A percentile compares a stretch with the other conserved stretches of the same genome.
Evolutionary conservation across 2,888 invertebrate species (phyloP).

Genomic region (Rhagium mordax): DNA sequence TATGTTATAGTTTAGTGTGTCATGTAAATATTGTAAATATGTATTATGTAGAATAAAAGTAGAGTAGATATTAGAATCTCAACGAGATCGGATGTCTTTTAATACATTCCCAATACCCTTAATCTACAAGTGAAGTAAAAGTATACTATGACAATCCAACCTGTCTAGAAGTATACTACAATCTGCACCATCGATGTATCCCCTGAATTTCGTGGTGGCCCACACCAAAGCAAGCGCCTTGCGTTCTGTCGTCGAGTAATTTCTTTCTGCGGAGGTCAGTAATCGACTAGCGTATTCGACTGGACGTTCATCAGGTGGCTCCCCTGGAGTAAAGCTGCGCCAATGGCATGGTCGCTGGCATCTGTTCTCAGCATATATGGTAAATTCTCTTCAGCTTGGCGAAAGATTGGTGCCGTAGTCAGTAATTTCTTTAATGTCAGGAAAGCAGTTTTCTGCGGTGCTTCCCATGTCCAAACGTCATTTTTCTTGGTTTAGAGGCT

Average conservation of each 20-base stretch:
- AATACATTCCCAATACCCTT: too few relatives aligned
- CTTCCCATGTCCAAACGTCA: slow-evolving; percentile 28
- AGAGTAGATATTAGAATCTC: too few relatives aligned
- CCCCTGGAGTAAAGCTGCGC: slow-evolving; percentile 41
- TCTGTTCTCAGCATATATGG: slow-evolving; percentile 44
- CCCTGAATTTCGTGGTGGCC: slow-evolving; percentile 60
- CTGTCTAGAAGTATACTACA: too few relatives aligned
- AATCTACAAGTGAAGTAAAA: too few relatives aligned
- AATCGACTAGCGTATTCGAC: slow-evolving; percentile 42
- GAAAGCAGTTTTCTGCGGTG: slow-evolving; percentile 27
- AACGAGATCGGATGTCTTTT: too few relatives aligned
- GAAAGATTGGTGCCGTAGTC: slow-evolving; percentile 27
- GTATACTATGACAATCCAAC: too few relatives aligned
- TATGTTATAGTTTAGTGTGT: too few relatives aligned
- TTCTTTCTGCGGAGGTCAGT: slow-evolving; percentile 36
- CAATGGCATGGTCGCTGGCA: slow-evolving; percentile 38
- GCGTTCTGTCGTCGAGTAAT: slow-evolving; percentile 42
- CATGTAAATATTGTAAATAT: too few relatives aligned
- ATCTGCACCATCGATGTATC: too few relatives aligned
- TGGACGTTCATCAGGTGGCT: slow-evolving; percentile 35
- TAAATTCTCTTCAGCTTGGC: slow-evolving; percentile 17
- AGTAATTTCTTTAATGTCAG: slow-evolving; percentile 11
- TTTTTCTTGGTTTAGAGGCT: too few relatives aligned
- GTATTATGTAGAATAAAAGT: too few relatives aligned
- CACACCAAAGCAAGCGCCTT: slow-evolving; percentile 50